Percentiles rank a stretch among this genome's conserved stretches.
Conservation (phyloP, 2,888 invertebrate species). For the Tyria jacobaeae region DNA sequence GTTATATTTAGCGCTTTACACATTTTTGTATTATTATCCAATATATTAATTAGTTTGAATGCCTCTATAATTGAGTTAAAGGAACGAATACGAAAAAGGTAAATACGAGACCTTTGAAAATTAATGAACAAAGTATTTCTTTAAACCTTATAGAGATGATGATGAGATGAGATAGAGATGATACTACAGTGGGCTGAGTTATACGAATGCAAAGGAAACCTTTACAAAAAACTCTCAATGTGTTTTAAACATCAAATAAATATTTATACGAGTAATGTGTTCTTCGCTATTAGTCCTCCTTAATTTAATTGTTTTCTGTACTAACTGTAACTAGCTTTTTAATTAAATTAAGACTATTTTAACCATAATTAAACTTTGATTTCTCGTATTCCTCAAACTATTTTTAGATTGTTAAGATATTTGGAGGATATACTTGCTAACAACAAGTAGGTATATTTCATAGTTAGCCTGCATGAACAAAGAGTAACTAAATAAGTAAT, state of each 20-base stretch:
- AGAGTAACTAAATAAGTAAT: no score
- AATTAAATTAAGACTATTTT: no score
- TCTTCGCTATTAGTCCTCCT: background rate
- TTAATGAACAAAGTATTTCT: background rate
- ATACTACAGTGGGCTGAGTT: background rate
- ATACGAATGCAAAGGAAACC: slow-evolving; percentile 18
- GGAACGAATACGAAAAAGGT: background rate
- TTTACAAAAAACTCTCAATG: slow-evolving; percentile 16
- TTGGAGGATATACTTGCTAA: no score
- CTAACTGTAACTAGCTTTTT: no score
- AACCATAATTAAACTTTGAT: no score
- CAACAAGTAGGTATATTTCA: no score
- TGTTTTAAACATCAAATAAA: slow-evolving; percentile 10
- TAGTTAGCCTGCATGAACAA: no score
- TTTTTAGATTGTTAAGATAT: no score
- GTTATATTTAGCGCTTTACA: slow-evolving; percentile 3
- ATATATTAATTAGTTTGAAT: background rate
- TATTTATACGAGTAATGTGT: background rate
- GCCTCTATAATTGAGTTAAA: background rate
- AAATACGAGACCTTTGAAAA: background rate
- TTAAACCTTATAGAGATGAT: background rate
- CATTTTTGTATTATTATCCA: background rate
- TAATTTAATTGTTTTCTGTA: background rate
- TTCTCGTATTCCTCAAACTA: no score
- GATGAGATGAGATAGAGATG: no score